Evolutionary conservation across 2,797 vertebrate genomes (phyloP).

Genomic region (Gephyroberyx darwinii): DNA sequence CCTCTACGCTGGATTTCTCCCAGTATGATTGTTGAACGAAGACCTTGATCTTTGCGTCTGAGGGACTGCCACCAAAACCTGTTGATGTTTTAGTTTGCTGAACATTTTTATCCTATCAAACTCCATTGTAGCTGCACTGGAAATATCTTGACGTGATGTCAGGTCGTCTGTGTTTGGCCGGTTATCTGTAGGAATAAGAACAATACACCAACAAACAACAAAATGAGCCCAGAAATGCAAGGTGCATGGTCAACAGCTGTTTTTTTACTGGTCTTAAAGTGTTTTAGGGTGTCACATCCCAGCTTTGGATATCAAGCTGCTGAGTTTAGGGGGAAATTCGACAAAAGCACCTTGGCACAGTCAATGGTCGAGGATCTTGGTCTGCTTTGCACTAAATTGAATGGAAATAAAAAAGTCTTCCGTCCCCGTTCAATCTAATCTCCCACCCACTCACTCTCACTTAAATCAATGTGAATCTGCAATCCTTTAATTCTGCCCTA

Average conservation of each 20-base stretch:
- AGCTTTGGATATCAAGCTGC: constrained; percentile 2
- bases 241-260: too few relatives aligned
- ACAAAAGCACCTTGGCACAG: constrained; percentile 14
- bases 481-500: constrained; percentile 11
- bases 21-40: too few relatives aligned
- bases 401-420: neutral
- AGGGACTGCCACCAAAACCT: too few relatives aligned
- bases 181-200: too few relatives aligned
- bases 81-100: too few relatives aligned
- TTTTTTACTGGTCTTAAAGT: neutral
- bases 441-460: neutral
- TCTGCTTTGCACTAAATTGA: constrained; percentile 22
- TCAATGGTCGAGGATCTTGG: neutral
- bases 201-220: neutral
- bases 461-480: constrained; percentile 27
- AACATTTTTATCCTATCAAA: too few relatives aligned
- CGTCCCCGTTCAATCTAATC: constrained; percentile 11
- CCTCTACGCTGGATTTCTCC: too few relatives aligned
- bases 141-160: neutral
- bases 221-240: neutral
- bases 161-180: neutral
- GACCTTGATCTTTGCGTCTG: too few relatives aligned
- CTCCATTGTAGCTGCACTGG: too few relatives aligned
- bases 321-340: neutral
- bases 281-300: neutral